Evolutionary conservation across 35 echinoderm and acorn worm species (phyloP).

Genomic region (Ophioderma brevispina): DNA sequence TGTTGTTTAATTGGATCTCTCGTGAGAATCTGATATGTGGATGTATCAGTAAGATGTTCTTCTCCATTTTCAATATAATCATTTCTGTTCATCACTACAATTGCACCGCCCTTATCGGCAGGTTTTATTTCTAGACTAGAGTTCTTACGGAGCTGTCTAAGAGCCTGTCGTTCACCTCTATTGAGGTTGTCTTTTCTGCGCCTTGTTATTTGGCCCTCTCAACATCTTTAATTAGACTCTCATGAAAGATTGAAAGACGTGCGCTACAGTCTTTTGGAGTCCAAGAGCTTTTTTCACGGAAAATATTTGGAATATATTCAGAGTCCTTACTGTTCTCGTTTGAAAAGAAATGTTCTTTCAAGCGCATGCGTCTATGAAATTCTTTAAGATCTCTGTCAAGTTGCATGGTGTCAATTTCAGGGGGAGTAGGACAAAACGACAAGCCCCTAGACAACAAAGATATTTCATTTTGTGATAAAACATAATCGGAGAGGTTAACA

Average conservation of each 20-base stretch:
- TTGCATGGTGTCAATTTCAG: not conserved
- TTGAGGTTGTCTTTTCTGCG: not conserved
- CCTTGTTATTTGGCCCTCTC: too few relatives aligned
- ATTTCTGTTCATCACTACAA: not conserved
- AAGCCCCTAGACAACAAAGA: not conserved
- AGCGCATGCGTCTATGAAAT: not conserved
- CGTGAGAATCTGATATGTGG: not conserved
- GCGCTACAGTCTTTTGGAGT: too few relatives aligned
- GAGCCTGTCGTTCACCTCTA: not conserved
- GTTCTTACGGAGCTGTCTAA: not conserved
- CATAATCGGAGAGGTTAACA: slow-evolving; percentile 3
- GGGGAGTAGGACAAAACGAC: not conserved
- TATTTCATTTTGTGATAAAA: not conserved
- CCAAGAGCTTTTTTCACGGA: too few relatives aligned
- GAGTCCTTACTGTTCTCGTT: too few relatives aligned
- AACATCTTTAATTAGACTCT: too few relatives aligned
- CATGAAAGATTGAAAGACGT: too few relatives aligned
- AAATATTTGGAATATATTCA: too few relatives aligned
- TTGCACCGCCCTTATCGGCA: not conserved
- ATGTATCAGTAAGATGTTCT: not conserved
- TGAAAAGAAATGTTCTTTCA: not conserved
- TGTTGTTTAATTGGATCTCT: not conserved
- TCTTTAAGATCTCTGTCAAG: too few relatives aligned
- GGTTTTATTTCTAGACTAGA: not conserved
- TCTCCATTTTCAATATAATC: slow-evolving; percentile 6